Conservation (phyloP, 2,113 vertebrate genomes). For the Coreoperca whiteheadi region DNA sequence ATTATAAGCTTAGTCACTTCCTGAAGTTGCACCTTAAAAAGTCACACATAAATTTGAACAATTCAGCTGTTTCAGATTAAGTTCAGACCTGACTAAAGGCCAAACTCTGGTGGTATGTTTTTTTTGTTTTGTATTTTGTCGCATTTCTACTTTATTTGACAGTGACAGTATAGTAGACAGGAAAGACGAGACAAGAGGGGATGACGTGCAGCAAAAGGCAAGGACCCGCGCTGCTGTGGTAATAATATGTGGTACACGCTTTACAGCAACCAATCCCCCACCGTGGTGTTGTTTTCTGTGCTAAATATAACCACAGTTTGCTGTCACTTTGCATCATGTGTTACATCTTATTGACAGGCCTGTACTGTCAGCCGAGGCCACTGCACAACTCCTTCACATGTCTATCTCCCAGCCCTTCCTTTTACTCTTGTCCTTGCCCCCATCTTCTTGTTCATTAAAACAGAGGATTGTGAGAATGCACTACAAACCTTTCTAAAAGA, state of each 20-base stretch:
- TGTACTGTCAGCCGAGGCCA: not conserved
- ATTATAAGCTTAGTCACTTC: slow-evolving; percentile 32
- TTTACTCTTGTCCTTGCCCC: not conserved
- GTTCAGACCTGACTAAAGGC: not conserved
- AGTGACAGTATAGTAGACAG: too few relatives aligned
- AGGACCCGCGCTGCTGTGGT: too few relatives aligned
- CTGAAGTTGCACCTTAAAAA: not conserved
- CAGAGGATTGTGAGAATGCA: not conserved
- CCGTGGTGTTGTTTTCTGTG: not conserved
- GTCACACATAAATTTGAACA: not conserved
- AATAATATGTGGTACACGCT: too few relatives aligned
- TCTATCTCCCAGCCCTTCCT: not conserved
- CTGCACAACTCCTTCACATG: not conserved
- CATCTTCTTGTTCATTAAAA: not conserved
- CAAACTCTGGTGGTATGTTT: not conserved
- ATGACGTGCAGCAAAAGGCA: too few relatives aligned
- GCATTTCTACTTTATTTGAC: too few relatives aligned
- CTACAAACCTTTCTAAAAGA: not conserved
- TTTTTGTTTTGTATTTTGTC: too few relatives aligned
- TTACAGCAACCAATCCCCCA: too few relatives aligned
- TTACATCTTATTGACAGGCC: slow-evolving; percentile 1
- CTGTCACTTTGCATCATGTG: slow-evolving; percentile 33
- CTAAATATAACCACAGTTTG: slow-evolving; percentile 24
- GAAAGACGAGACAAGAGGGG: too few relatives aligned
- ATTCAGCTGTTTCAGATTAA: too few relatives aligned